These are phyloP conservation scores for Carassius gibelio DNA, from an alignment of 2,113 vertebrate species.

Conservation along the genomic window DNA sequence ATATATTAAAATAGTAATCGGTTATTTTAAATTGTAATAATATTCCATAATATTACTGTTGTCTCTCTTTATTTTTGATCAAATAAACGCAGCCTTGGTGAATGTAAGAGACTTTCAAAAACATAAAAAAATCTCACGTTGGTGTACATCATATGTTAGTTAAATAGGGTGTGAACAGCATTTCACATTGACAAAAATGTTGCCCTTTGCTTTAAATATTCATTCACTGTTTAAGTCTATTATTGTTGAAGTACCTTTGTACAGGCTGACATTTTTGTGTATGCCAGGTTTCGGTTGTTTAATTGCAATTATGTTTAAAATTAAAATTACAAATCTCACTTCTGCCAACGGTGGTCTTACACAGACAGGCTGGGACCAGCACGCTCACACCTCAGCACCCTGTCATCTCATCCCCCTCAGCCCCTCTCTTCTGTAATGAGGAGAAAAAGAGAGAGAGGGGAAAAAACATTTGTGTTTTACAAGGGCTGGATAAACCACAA, in stretches of 20 bases:
- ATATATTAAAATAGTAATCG: not conserved
- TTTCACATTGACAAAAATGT: not conserved
- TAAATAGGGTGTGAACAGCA: not conserved
- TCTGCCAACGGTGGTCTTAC: not conserved
- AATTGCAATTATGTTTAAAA: slow-evolving; percentile 6
- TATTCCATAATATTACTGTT: not conserved
- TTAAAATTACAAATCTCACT: slow-evolving; percentile 4
- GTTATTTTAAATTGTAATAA: not conserved
- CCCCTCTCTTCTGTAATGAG: slow-evolving; percentile 65
- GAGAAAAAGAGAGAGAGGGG: not conserved
- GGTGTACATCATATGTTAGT: not conserved
- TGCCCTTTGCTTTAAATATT: not conserved
- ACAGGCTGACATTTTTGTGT: not conserved
- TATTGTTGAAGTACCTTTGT: not conserved
- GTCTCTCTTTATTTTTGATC: not conserved
- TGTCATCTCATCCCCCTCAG: slow-evolving; percentile 31
- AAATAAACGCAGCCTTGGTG: not conserved
- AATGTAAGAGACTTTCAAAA: not conserved
- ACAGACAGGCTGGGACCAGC: not conserved
- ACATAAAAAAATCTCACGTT: not conserved
- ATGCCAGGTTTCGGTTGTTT: not conserved
- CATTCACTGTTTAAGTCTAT: not conserved
- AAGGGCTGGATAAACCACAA: not conserved
- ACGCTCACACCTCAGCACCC: slow-evolving; percentile 7
- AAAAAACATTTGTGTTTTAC: slow-evolving; percentile 61